These are phyloP conservation scores for Festucalex cinctus DNA, from an alignment of 2,113 vertebrate species.

Conservation along the genomic window DNA sequence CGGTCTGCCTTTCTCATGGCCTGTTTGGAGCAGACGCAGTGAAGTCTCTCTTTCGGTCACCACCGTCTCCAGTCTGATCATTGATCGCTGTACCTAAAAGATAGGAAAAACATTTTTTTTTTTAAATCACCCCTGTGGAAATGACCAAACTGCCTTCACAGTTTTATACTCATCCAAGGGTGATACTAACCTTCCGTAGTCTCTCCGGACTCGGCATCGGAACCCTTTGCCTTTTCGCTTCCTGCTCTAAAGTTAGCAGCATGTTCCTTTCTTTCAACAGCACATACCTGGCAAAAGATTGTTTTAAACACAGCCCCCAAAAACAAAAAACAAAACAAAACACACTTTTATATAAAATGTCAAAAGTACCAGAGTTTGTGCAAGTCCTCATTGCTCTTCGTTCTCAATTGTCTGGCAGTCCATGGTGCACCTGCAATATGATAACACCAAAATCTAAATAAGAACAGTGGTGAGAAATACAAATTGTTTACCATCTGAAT, in stretches of 20 bases:
- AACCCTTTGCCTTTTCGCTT: slow-evolving; percentile 80
- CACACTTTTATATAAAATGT: neutral
- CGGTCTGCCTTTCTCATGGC: slow-evolving; percentile 83
- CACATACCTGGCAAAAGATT: slow-evolving; percentile 81
- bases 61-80: slow-evolving; percentile 82
- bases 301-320: neutral
- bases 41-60: slow-evolving; percentile 85
- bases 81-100: slow-evolving; percentile 81
- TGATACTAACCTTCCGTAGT: slow-evolving; percentile 80
- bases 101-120: neutral
- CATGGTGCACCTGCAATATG: slow-evolving; percentile 81
- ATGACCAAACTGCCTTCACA: neutral
- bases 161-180: neutral
- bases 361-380: slow-evolving; percentile 90
- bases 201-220: slow-evolving; percentile 92
- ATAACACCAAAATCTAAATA: neutral
- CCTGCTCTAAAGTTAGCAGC: slow-evolving; percentile 90
- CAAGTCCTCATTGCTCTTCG: slow-evolving; percentile 91
- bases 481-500: neutral
- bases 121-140: neutral
- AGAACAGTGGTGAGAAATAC: neutral
- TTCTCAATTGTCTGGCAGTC: slow-evolving; percentile 84
- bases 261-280: slow-evolving; percentile 96
- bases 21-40: slow-evolving; percentile 88
- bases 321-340: neutral